Percentiles rank a stretch among this genome's conserved stretches.
Evolutionary conservation across 2,113 vertebrate species (phyloP).

Genomic region (Aptenodytes patagonicus): DNA sequence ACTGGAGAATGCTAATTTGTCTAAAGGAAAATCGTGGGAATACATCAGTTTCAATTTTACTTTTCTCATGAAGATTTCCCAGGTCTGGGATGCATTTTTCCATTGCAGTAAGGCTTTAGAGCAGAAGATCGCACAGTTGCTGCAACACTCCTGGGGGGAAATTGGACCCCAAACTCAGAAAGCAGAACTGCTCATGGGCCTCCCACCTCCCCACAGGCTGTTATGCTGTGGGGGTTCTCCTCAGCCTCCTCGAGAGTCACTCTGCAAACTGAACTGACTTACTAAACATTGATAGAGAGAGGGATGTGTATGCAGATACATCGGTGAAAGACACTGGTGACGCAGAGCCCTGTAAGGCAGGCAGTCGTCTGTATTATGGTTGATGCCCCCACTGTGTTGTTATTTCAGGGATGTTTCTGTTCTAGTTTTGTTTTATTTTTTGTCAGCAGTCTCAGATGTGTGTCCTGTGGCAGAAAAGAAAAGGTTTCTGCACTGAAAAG

Average conservation of each 20-base stretch:
- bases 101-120: neutral
- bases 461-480: neutral
- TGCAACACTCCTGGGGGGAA: accelerated
- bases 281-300: neutral
- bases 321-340: neutral
- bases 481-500: neutral
- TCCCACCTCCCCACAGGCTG: neutral
- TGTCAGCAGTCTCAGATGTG: neutral
- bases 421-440: neutral
- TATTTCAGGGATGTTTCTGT: neutral
- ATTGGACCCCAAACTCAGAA: neutral
- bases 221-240: neutral
- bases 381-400: neutral
- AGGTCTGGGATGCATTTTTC: neutral
- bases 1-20: neutral
- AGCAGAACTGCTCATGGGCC: neutral
- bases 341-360: neutral
- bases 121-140: neutral
- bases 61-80: neutral
- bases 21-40: neutral
- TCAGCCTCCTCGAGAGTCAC: neutral
- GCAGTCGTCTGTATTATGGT: neutral
- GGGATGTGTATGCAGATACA: accelerated
- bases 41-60: neutral
- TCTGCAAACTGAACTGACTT: neutral